These are phyloP conservation scores for Eristalis intricaria DNA, from an alignment of 2,888 invertebrate species.

Conservation along the genomic window DNA sequence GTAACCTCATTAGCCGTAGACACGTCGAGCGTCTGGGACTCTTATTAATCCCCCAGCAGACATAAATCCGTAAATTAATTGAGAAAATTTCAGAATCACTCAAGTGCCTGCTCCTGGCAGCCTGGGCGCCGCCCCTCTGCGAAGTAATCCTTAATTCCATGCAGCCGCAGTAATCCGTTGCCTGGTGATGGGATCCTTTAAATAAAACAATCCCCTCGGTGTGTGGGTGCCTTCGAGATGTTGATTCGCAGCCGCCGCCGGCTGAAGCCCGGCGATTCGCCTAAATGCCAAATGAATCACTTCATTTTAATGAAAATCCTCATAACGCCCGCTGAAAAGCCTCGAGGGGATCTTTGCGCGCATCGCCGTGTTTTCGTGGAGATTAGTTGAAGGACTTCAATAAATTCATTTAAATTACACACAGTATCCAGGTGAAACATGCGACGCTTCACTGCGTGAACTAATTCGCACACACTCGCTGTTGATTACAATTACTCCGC, in stretches of 20 bases:
- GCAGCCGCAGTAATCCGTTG: neutral
- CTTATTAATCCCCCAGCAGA: neutral
- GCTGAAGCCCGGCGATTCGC: neutral
- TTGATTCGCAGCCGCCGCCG: neutral
- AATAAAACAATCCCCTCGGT: neutral
- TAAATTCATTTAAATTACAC: neutral
- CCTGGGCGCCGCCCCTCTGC: neutral
- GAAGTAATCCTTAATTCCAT: neutral
- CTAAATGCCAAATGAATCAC: neutral
- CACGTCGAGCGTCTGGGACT: neutral
- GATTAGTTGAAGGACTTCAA: neutral
- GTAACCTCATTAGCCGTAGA: neutral
- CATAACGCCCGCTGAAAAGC: neutral
- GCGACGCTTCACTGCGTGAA: neutral
- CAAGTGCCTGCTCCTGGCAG: neutral
- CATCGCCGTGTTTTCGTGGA: neutral
- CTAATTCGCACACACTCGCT: neutral
- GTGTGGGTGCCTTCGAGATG: neutral
- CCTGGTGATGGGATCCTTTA: neutral
- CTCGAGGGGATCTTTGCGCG: neutral
- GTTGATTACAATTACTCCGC: neutral
- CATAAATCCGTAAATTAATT: neutral
- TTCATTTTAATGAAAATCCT: neutral
- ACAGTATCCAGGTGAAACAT: neutral
- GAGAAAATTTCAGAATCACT: neutral